phyloP scores from a whole-genome alignment of 2,888 invertebrate genomes.

The Bugula neritina region DNA sequence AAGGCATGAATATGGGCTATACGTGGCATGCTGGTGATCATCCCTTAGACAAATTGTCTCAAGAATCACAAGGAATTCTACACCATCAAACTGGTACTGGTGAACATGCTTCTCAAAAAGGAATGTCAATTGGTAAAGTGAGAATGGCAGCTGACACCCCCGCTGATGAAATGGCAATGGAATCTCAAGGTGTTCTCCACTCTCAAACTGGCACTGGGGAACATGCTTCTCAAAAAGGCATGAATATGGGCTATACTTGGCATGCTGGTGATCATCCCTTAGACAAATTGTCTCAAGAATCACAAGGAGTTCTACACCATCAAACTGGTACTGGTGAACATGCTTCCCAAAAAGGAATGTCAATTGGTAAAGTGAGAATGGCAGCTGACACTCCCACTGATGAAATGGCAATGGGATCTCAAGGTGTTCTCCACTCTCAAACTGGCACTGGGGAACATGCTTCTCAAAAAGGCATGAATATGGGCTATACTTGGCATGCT shows the following conservation, averaged over 20 bases:
- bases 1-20: neutral
- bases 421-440: conserved; percentile 4
- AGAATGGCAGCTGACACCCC: neutral
- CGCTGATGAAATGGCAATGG: neutral
- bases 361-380: neutral
- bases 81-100: conserved; percentile 15
- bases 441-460: conserved; percentile 19
- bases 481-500: neutral
- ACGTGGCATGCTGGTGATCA: neutral
- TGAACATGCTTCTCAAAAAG: conserved; percentile 21
- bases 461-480: conserved; percentile 25
- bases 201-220: conserved; percentile 4
- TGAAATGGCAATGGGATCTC: neutral
- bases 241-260: conserved; percentile 6
- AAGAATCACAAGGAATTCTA: conserved; percentile 1
- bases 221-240: conserved; percentile 1
- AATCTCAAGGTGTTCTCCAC: neutral
- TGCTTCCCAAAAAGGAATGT: conserved; percentile 23
- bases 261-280: neutral
- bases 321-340: conserved; percentile 7
- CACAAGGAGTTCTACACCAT: conserved; percentile 5
- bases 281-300: neutral
- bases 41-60: neutral
- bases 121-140: neutral
- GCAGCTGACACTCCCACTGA: conserved; percentile 27